A percentile compares a stretch with the other conserved stretches of the same genome.
Conservation (phyloP, 2,113 vertebrate genomes). For the Gobius niger region DNA sequence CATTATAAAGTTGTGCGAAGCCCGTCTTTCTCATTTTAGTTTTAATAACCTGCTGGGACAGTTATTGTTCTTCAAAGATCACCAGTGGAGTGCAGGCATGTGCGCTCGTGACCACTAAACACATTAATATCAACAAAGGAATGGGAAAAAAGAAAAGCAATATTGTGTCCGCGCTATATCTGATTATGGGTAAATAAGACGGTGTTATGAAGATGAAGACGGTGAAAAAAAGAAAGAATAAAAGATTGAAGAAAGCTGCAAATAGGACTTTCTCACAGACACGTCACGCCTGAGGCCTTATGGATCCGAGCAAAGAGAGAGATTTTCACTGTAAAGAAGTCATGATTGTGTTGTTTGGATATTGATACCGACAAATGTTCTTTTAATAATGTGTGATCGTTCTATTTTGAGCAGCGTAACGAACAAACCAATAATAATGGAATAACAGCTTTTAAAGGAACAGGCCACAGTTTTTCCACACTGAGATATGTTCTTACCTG, state of each 20-base stretch:
- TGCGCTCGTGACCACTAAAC: not conserved
- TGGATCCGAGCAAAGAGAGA: slow-evolving; percentile 1
- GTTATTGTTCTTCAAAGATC: not conserved
- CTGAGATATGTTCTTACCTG: no score
- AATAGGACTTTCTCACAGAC: slow-evolving; percentile 16
- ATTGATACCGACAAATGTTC: no score
- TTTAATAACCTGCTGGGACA: not conserved
- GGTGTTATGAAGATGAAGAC: not conserved
- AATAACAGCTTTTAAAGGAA: no score
- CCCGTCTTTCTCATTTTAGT: not conserved
- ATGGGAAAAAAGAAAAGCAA: not conserved
- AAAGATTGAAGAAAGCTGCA: not conserved
- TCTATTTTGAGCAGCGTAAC: no score
- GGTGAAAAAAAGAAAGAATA: not conserved
- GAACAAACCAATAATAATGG: no score
- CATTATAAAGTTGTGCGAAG: not conserved
- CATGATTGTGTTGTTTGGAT: no score
- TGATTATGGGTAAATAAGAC: not conserved
- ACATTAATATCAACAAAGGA: no score
- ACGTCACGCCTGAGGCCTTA: slow-evolving; percentile 27
- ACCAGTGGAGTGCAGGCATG: not conserved
- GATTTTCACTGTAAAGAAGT: not conserved
- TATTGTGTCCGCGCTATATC: not conserved
- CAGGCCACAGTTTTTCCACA: no score
- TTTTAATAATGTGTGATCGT: no score